phyloP scores from a whole-genome alignment of 2,113 vertebrate species.

The Clarias macrocephalus region DNA sequence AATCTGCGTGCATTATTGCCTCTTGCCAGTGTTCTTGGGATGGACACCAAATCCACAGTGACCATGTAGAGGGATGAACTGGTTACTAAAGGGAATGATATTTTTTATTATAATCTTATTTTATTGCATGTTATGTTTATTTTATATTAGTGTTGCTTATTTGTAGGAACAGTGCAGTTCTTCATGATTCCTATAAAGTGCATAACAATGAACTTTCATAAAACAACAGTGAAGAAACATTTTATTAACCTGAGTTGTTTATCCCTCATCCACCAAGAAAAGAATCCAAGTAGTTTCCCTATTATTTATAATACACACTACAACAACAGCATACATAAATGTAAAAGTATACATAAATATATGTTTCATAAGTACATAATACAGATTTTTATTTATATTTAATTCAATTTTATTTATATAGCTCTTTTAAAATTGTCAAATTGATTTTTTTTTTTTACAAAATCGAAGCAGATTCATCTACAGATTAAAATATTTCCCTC shows the following conservation, averaged over 20 bases:
- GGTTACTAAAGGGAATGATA: not conserved
- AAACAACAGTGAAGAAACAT: not conserved
- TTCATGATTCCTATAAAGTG: not conserved
- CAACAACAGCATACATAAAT: not conserved
- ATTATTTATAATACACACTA: not conserved
- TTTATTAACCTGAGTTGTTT: not conserved
- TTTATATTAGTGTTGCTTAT: not conserved
- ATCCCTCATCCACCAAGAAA: not conserved
- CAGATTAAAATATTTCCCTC: not conserved
- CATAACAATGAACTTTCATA: not conserved
- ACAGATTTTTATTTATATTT: not conserved
- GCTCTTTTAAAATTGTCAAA: no score
- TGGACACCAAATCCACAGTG: not conserved
- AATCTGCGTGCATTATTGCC: not conserved
- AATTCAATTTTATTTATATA: no score
- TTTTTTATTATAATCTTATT: no score
- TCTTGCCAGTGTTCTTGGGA: not conserved
- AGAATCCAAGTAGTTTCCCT: not conserved
- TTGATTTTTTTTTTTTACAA: no score
- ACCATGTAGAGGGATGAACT: not conserved
- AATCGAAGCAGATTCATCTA: not conserved
- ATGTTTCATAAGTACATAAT: not conserved
- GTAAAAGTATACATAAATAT: not conserved
- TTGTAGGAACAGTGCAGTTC: not conserved
- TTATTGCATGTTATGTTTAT: not conserved